Percentiles rank a stretch among this genome's conserved stretches.
These are phyloP conservation scores for Scotopteryx bipunctaria DNA, from an alignment of 2,888 invertebrate genomes.

Conservation along the genomic window DNA sequence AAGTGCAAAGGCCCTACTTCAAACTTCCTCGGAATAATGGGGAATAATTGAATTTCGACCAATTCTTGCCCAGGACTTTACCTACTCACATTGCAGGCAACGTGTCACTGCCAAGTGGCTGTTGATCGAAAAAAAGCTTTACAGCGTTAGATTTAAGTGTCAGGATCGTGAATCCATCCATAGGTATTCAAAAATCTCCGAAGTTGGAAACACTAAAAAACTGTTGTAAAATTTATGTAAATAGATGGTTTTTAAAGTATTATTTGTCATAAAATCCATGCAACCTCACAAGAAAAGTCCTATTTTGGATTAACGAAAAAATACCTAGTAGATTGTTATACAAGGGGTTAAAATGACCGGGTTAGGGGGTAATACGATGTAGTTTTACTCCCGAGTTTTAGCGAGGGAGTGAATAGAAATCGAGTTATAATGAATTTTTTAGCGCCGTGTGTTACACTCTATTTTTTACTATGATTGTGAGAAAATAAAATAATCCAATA, in stretches of 20 bases:
- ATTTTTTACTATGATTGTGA: no score
- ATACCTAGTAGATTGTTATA: no score
- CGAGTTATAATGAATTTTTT: no score
- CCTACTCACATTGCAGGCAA: no score
- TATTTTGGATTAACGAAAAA: background rate
- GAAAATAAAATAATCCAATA: no score
- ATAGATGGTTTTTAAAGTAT: background rate
- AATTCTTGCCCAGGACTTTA: slow-evolving; percentile 57
- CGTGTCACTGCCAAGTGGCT: background rate
- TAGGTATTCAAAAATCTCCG: background rate
- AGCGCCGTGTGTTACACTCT: no score
- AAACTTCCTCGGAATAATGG: slow-evolving; percentile 65
- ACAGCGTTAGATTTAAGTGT: background rate
- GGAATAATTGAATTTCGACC: slow-evolving; percentile 73
- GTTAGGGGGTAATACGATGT: no score
- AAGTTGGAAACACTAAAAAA: background rate
- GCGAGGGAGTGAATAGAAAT: no score
- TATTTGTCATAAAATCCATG: background rate
- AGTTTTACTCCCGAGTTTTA: no score
- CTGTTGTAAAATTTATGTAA: background rate
- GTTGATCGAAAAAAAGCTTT: background rate
- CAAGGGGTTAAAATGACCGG: no score
- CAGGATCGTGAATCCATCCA: background rate
- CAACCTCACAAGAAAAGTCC: background rate
- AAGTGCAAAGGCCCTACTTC: slow-evolving; percentile 52